Evolutionary conservation across 2,113 vertebrate genomes (phyloP), one percentile per base, ranked within the genome.

Genomic region (Pterocles orientalis): DNA sequence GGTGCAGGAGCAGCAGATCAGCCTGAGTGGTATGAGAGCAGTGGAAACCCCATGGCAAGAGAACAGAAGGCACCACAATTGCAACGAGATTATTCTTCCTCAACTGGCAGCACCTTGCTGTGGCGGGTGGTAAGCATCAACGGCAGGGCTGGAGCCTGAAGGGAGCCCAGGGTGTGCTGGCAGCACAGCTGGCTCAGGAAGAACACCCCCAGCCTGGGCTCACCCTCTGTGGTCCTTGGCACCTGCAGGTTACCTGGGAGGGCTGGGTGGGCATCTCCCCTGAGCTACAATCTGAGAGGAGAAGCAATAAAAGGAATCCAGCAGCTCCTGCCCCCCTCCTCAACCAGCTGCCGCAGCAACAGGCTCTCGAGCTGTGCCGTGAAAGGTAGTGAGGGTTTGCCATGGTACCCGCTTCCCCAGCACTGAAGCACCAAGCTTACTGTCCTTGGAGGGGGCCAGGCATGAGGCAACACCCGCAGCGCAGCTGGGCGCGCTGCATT

Each of bases 1-100:
- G 45, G 0, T 3, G 12, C 0, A 6, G 61, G 43, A n/a, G 34
- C 53, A 31, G 0, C 0, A 2, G 47, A 83, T 36, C 20, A 9
- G 50, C 56, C 54, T 48, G 60, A 61, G 61, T 19, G 66, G 24
- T 1, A 1, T 0, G 4, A 39, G 39, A 72, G 29, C 53, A 51
- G 61, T 9, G n/a, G 48, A 77, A 78, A 36, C 23, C 9, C 31
- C 0, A 0, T 8, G 33, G 33, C 29, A 43, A 83, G 84, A 72
- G 64, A 68, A 56, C 53, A 34, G 54, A 86, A 48, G 29, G 56
- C 14, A 25, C 47, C 47, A 16, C 25, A 16, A 3, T 11, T 39
- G 64, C 0, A 0, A 18, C 31, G 73, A 61, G 51, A 8, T 84
- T 24, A 45, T 65, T 89, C 54, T 57, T 89, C 18, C 3, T 2